Evolutionary conservation across 2,888 invertebrate species (phyloP).

Genomic region (Leptopilina syphax): DNA sequence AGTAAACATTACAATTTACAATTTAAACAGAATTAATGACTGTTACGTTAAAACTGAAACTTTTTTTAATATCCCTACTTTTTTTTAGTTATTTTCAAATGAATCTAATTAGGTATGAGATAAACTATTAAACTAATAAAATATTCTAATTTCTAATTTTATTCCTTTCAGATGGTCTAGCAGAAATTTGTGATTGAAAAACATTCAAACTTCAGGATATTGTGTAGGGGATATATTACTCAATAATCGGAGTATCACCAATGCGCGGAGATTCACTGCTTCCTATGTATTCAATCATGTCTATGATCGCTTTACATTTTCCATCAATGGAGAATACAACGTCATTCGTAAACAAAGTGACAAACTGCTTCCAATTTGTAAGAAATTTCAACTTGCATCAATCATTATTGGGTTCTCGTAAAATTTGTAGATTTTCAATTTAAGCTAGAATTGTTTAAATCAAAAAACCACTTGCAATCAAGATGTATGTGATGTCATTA

Average conservation of each 20-base stretch:
- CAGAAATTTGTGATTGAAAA: no score
- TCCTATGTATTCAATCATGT: background rate
- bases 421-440: background rate
- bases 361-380: slow-evolving; percentile 24
- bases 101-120: no score
- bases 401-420: background rate
- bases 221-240: background rate
- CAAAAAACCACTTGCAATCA: background rate
- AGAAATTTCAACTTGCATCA: slow-evolving; percentile 15
- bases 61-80: no score
- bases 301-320: slow-evolving; percentile 15
- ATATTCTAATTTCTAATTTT: no score
- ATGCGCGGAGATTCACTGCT: slow-evolving; percentile 17
- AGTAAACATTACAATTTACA: no score
- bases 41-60: no score
- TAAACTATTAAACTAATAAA: no score
- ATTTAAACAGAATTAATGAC: no score
- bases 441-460: background rate
- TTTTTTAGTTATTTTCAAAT: no score
- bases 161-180: no score
- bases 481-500: no score
- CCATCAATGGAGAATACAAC: slow-evolving; percentile 8
- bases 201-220: no score
- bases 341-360: slow-evolving; percentile 13
- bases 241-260: slow-evolving; percentile 15